Evolutionary conservation across 2,888 invertebrate species (phyloP).

Genomic region (Seira ritae): DNA sequence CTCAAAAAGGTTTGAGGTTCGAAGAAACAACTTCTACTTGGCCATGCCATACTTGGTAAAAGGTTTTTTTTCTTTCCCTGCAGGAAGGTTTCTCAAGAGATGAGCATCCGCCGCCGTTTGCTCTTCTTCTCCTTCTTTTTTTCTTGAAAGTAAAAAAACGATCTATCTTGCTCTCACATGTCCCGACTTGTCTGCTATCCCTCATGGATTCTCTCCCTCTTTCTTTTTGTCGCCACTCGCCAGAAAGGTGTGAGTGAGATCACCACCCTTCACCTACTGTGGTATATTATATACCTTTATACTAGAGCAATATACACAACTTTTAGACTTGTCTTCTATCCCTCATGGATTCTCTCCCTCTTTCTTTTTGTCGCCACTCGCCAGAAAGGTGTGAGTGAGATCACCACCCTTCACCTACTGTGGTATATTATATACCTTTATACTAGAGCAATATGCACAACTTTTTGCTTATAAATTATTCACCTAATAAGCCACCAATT

Average conservation of each 20-base stretch:
- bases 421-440: neutral
- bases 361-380: constrained; percentile 46
- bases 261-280: constrained; percentile 62
- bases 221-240: constrained; percentile 50
- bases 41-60: neutral
- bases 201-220: constrained; percentile 19
- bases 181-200: constrained; percentile 38
- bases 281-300: no score
- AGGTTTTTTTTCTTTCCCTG: constrained; percentile 15
- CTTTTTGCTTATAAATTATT: neutral
- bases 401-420: constrained; percentile 62
- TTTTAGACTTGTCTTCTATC: constrained; percentile 40
- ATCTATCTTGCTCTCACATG: constrained; percentile 55
- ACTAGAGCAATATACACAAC: no score
- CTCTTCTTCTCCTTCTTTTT: constrained; percentile 15
- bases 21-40: neutral
- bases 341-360: constrained; percentile 17
- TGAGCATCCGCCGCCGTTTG: neutral
- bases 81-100: constrained; percentile 20
- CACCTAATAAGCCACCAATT: constrained; percentile 49
- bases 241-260: constrained; percentile 56
- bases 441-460: neutral
- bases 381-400: constrained; percentile 55
- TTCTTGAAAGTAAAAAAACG: constrained; percentile 35
- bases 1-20: constrained; percentile 10